Conservation (phyloP, 2,888 invertebrate species). For the Spodoptera picta region DNA sequence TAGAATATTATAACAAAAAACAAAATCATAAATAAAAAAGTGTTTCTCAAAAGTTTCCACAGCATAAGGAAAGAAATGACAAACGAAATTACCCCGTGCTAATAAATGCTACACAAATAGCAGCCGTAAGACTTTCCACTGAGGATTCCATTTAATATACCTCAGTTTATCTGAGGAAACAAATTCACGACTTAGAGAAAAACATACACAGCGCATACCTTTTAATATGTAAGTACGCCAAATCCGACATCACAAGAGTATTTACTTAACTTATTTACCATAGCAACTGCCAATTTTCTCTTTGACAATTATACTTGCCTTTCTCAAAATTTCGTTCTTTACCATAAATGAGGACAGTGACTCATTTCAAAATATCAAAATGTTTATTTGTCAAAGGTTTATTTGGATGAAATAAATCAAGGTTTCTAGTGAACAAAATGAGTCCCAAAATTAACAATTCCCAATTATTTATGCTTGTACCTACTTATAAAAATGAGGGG, state of each 20-base stretch:
- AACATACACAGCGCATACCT: constrained; percentile 2
- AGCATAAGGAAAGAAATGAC: too few species aligned
- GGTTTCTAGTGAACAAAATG: constrained; percentile 9
- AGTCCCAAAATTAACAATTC: constrained; percentile 35
- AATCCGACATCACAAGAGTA: constrained; percentile 3
- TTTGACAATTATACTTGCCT: constrained; percentile 5
- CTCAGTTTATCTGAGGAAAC: background rate
- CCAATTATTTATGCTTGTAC: constrained; percentile 25
- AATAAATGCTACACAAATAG: too few species aligned
- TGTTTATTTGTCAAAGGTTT: background rate
- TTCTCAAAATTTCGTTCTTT: constrained; percentile 10
- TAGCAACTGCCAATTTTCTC: constrained; percentile 29
- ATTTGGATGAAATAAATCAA: constrained; percentile 13
- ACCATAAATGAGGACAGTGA: constrained; percentile 8
- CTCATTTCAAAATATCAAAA: constrained; percentile 23
- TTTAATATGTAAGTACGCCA: background rate
- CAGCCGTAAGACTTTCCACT: background rate
- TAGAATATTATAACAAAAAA: too few species aligned
- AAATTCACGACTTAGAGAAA: background rate
- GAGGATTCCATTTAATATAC: background rate
- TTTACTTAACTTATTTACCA: constrained; percentile 26
- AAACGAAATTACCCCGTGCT: too few species aligned
- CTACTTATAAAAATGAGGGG: constrained; percentile 17
- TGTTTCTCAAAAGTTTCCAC: too few species aligned
- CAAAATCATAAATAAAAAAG: too few species aligned